Conservation (phyloP, 23 tunicate genomes). For the Phallusia fumigata region DNA sequence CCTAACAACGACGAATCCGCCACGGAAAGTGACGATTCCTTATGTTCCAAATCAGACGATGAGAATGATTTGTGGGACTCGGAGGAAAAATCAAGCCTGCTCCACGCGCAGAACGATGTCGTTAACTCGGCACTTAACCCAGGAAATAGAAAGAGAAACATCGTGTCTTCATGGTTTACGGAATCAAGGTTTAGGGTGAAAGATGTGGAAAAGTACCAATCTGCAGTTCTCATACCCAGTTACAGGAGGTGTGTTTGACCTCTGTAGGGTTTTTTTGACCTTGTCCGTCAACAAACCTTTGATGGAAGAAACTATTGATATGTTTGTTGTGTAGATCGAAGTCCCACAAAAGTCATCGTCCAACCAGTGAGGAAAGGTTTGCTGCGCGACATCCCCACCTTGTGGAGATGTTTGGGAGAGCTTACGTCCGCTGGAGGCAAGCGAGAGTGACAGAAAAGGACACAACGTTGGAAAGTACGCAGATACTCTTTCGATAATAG, state of each 20-base stretch:
- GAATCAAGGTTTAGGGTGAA: neutral
- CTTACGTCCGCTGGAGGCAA: neutral
- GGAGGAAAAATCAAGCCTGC: neutral
- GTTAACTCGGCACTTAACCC: neutral
- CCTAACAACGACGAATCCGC: neutral
- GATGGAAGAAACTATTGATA: no score
- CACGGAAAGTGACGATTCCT: neutral
- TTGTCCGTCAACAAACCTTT: no score
- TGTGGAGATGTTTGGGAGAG: neutral
- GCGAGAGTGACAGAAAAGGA: neutral
- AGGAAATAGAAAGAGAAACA: neutral
- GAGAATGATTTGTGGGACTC: neutral
- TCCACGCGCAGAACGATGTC: neutral
- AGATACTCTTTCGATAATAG: no score
- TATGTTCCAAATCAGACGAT: neutral
- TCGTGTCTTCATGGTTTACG: neutral
- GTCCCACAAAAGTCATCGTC: neutral
- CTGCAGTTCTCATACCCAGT: neutral
- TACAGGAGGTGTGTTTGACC: neutral
- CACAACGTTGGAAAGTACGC: no score
- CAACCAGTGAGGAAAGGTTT: neutral
- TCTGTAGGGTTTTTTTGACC: no score
- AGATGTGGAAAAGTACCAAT: neutral
- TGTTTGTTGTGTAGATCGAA: no score
- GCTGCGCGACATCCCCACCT: slow-evolving; percentile 11